Conservation (phyloP, 2,888 invertebrate genomes). For the Clostera curtula region DNA sequence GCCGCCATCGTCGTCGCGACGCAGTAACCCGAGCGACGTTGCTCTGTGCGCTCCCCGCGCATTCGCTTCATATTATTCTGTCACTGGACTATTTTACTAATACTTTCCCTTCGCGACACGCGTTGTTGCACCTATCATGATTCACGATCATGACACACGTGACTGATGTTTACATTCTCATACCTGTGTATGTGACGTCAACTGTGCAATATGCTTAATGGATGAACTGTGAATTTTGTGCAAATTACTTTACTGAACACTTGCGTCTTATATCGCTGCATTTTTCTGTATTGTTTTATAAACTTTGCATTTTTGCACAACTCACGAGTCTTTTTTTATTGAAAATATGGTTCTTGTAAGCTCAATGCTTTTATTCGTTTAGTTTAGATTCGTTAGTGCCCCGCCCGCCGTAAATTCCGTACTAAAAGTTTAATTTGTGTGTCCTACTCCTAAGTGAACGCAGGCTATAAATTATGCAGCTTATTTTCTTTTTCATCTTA, state of each 20-base stretch:
- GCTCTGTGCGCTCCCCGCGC: constrained; percentile 61
- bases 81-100: constrained; percentile 37
- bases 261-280: too few relatives aligned
- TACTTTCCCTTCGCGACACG: constrained; percentile 26
- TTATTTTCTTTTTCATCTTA: constrained; percentile 10
- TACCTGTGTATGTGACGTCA: constrained; percentile 11
- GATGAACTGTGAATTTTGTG: neutral
- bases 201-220: neutral
- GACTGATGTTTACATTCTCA: constrained; percentile 20
- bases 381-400: too few relatives aligned
- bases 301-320: too few relatives aligned
- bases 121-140: constrained; percentile 17
- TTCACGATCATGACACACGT: constrained; percentile 19
- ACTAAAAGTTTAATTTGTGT: too few relatives aligned
- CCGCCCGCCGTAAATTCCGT: too few relatives aligned
- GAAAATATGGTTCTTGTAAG: constrained; percentile 33
- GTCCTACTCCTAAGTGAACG: too few relatives aligned
- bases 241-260: neutral
- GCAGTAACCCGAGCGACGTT: constrained; percentile 70
- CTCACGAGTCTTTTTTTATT: too few relatives aligned
- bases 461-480: too few relatives aligned
- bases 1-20: constrained; percentile 62
- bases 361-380: constrained; percentile 30
- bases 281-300: too few relatives aligned
- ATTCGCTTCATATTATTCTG: constrained; percentile 32